Evolutionary conservation across 2,113 vertebrate genomes (phyloP), one percentile per base, ranked within the genome.

Genomic region (Merops nubicus): DNA sequence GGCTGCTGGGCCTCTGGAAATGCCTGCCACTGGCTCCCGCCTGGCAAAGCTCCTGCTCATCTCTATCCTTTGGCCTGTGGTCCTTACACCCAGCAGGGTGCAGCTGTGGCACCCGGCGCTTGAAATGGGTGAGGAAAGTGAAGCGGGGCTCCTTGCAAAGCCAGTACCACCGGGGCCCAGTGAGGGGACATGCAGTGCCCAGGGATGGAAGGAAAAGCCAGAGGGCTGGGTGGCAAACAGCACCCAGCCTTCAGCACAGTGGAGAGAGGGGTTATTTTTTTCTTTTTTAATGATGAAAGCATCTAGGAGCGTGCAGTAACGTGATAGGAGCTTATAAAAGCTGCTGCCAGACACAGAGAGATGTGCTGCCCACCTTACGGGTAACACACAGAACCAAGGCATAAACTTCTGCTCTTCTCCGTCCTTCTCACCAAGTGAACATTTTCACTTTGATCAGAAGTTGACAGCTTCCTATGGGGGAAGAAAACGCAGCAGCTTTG

Each of bases 1-100:
- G 20, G 56, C 76, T 18, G 26, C 73, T 18, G 4, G 48, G 54
- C 48, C 53, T 73, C 68, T 57, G 51, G 34, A 59, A 60, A 33
- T 0, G 0, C 0, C 0, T 36, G 11, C 33, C 60, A 51, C 60
- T 3, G 4, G 69, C 56, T 79, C 40, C 38, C 2, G 0, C 57
- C 57, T 20, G 45, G 56, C 93, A 79, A 54, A 59, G 75, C 43
- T 73, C 40, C 65, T 0, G 0, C 42, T 67, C 23, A 1, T 20
- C 74, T 56, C 67, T 56, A 42, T 10, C 34, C 62, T 47, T 81
- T 56, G 73, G 38, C 42, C 64, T 0, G 0, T 0, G 0, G 33
- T 68, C 25, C 26, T 62, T 14, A 5, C 33, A 8, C 7, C 1
- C 3, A 86, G 33, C 50, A 23, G 60, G 31, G 78, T 31, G 2